Percentiles rank a stretch among this genome's conserved stretches.
phyloP scores from a whole-genome alignment of 1,140 invertebrate species.

The Halesus radiatus region DNA sequence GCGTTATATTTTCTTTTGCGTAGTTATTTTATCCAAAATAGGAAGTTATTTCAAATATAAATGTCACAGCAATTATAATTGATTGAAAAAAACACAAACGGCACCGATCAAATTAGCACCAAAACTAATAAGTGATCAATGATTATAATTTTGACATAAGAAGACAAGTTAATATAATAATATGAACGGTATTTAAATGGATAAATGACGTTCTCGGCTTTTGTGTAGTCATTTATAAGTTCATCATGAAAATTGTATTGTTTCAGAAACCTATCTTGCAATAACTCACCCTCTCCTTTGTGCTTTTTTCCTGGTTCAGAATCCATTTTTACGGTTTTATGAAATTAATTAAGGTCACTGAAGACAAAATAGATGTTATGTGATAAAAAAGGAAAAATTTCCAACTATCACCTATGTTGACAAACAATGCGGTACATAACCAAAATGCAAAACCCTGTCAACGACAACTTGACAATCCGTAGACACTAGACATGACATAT shows the following conservation, averaged over 20 bases:
- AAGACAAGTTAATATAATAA: not conserved
- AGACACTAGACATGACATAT: no score
- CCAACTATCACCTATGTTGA: no score
- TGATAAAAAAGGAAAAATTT: no score
- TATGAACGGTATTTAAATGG: not conserved
- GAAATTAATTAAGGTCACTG: not conserved
- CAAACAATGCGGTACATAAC: no score
- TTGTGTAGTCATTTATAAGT: not conserved
- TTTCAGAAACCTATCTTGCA: not conserved
- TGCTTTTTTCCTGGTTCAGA: not conserved
- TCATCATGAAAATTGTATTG: not conserved
- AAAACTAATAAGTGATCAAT: not conserved
- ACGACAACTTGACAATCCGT: no score
- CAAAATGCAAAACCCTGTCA: no score
- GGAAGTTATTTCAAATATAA: no score
- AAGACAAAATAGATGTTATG: not conserved
- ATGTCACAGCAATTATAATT: no score
- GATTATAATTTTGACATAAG: not conserved
- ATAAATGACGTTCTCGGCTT: not conserved
- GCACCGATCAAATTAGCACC: no score
- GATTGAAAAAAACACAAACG: no score
- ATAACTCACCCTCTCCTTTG: conserved; percentile 13
- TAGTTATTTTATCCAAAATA: no score
- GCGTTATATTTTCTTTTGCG: no score
- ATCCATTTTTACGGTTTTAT: not conserved